Evolutionary conservation across 2,797 vertebrate genomes (phyloP), one percentile per base, ranked within the genome.

Genomic region (Catharus ustulatus): DNA sequence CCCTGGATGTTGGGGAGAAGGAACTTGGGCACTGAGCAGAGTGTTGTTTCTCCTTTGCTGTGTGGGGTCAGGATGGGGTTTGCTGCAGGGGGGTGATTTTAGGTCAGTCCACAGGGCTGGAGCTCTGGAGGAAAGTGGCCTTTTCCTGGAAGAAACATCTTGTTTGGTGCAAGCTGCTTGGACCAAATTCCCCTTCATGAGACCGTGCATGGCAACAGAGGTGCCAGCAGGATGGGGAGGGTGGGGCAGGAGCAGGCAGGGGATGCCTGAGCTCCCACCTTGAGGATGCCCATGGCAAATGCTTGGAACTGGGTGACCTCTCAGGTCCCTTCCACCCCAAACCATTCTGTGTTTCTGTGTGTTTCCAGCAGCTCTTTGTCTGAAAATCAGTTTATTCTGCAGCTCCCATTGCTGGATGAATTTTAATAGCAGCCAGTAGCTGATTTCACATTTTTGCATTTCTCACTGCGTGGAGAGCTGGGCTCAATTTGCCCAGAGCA

Each of bases 381-480:
- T 91, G 87, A 46, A 58, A 76, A 69, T 14, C 1, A 7, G 32
- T 87, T 91, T 8, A 10, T 68, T 88, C 62, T 75, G 76, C 62
- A 7, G 68, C 63, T 89, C 63, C n/a, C 4, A 6, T 49, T n/a
- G 72, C 92, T 68, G 66, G 30, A 43, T 81, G 88, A 81, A 94
- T 94, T 84, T 88, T 90, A 64, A 69, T 42, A 78, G 86, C 30
- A 72, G 69, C 38, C 49, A 8, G 61, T 4, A 61, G 42, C 86
- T 43, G 55, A 54, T 90, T 86, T 58, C 46, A 23, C 62, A 24
- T 59, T 78, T 68, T 34, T 6, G 8, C n/a, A 11, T 90, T 82
- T 82, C 74, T 92, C 15, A 1, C 45, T 21, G 36, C 9, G 2
- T 16, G 17, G 32, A 62, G 71, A 89, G 58, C 92, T 26, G 73